A percentile compares a stretch with the other conserved stretches of the same genome.
These are phyloP conservation scores for Atta colombica DNA, from an alignment of 1,140 invertebrate species.

Conservation along the genomic window DNA sequence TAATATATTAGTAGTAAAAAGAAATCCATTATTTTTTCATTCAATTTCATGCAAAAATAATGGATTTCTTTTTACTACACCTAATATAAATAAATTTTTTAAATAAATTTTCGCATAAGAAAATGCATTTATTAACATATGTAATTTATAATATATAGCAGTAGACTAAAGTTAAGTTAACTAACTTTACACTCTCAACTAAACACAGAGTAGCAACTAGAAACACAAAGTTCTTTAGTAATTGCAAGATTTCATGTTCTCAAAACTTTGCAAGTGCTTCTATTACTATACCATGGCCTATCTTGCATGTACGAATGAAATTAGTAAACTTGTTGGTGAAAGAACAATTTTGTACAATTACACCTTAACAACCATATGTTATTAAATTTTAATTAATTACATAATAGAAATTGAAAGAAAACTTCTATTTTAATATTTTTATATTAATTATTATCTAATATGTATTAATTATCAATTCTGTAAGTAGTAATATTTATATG, in stretches of 20 bases:
- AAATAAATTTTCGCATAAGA: not conserved
- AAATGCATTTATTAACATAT: not conserved
- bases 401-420: not conserved
- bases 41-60: too few relatives aligned
- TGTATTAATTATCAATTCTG: not conserved
- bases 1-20: not conserved
- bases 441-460: slow-evolving; percentile 13
- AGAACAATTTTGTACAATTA: not conserved
- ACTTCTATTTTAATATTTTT: not conserved
- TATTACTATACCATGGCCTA: not conserved
- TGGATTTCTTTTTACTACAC: too few relatives aligned
- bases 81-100: not conserved
- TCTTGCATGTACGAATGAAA: slow-evolving; percentile 10
- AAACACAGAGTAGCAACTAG: not conserved
- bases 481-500: not conserved
- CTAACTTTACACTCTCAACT: slow-evolving; percentile 43
- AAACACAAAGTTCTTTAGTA: slow-evolving; percentile 34
- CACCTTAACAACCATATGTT: not conserved
- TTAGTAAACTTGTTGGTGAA: slow-evolving; percentile 3
- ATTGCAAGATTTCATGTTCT: slow-evolving; percentile 18
- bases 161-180: slow-evolving; percentile 35
- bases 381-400: not conserved
- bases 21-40: too few relatives aligned
- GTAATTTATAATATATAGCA: not conserved
- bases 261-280: slow-evolving; percentile 46